Percentiles rank a stretch among this genome's conserved stretches.
phyloP scores from a whole-genome alignment of 2,113 vertebrate genomes.

The Chaetops frenatus region DNA sequence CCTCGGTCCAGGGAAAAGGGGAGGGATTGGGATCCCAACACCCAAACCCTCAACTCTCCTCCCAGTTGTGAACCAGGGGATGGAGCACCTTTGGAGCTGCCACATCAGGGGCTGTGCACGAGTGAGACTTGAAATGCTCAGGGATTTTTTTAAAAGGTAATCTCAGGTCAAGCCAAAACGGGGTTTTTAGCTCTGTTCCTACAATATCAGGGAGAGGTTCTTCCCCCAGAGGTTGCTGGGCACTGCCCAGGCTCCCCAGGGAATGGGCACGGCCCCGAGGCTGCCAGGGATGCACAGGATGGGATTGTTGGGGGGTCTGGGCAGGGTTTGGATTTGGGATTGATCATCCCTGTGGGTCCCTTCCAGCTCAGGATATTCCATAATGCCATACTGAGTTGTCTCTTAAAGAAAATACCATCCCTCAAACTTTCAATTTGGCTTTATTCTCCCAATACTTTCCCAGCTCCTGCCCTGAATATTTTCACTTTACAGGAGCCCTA shows the following conservation, averaged over 20 bases:
- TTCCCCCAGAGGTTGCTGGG: neutral
- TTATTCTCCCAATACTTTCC: neutral
- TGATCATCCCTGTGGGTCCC: neutral
- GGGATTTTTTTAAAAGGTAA: no score
- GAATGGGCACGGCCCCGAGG: neutral
- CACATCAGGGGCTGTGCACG: accelerated
- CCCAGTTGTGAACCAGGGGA: neutral
- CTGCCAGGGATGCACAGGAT: neutral
- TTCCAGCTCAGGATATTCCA: neutral
- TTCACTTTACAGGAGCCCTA: neutral
- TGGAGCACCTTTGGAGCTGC: neutral
- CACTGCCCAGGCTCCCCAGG: neutral
- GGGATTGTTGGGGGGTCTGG: neutral
- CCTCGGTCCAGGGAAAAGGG: accelerated
- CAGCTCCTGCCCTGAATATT: neutral
- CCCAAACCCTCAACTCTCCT: neutral
- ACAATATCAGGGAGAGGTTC: neutral
- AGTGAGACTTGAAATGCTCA: neutral
- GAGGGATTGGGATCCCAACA: neutral
- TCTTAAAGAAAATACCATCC: neutral
- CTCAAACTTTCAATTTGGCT: neutral
- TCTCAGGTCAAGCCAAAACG: accelerated
- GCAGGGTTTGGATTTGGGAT: neutral
- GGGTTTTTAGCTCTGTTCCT: neutral
- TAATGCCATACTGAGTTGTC: accelerated